Percentiles rank a stretch among this genome's conserved stretches.
Conservation (phyloP, 2,888 invertebrate species). For the Latheticus oryzae region DNA sequence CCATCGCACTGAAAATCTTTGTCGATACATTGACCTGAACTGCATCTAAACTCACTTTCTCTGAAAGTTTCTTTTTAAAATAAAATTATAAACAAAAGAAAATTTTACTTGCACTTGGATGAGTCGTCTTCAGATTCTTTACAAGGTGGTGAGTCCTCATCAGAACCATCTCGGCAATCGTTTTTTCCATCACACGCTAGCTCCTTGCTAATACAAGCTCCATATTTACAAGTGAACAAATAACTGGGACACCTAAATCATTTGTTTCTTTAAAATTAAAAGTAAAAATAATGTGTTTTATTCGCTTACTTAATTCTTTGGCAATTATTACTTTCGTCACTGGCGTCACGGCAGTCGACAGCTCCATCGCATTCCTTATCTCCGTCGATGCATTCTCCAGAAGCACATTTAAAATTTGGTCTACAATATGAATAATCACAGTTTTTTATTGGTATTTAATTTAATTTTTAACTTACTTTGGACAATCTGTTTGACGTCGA, state of each 20-base stretch:
- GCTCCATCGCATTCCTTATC: conserved; percentile 65
- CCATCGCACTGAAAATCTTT: conserved; percentile 49
- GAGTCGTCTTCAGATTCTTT: conserved; percentile 1
- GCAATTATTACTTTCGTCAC: conserved; percentile 64
- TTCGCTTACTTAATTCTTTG: conserved; percentile 45
- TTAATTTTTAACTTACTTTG: conserved; percentile 1
- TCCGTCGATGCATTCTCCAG: conserved; percentile 63
- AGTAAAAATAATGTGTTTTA: conserved; percentile 3
- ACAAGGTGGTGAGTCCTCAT: conserved; percentile 57
- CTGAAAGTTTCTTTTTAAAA: too few relatives aligned
- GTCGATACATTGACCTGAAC: conserved; percentile 37
- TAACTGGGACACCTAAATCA: conserved; percentile 63
- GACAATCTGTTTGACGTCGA: conserved; percentile 5
- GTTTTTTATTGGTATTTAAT: too few relatives aligned
- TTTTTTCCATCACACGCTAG: conserved; percentile 62
- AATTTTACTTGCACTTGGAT: conserved; percentile 24
- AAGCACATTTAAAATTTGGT: conserved; percentile 41
- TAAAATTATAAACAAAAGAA: not conserved
- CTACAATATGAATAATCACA: conserved; percentile 13
- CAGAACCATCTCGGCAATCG: conserved; percentile 67
- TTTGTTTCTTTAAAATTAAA: conserved; percentile 4
- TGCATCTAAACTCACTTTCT: conserved; percentile 33
- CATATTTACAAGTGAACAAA: conserved; percentile 67
- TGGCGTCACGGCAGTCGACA: conserved; percentile 65
- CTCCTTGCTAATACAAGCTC: conserved; percentile 66